Evolutionary conservation across 2,797 vertebrate species (phyloP), one percentile per base, ranked within the genome.

Genomic region (Poeciliopsis paucimaculata): DNA sequence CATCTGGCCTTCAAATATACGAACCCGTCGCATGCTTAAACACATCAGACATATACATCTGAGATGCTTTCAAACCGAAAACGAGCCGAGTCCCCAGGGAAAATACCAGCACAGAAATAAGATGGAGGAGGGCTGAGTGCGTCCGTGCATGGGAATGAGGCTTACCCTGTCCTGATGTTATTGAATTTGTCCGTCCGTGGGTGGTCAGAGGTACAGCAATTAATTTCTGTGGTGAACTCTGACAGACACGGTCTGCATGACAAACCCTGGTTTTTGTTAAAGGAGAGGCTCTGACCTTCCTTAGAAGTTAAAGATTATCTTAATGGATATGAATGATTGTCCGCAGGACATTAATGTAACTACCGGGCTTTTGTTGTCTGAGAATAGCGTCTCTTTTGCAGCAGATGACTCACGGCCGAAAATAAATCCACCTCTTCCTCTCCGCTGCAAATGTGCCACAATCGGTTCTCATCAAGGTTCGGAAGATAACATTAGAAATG

Each of bases 401-500:
- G 84, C 43, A 39, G 53, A 84, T 90, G 90, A 89, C 75, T 91
- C 89, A 91, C 36, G 34, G 76, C 79, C 82, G 77, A 47, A 77
- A 74, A 86, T 88, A 85, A 82, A 80, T 23, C 45, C 11, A 31
- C 71, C 64, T 76, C 86, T 71, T 79, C 79, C 73, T 62, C 68
- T 77, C 82, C 77, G 23, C 75, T 72, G 62, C 76, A 82, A 84
- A 84, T 79, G 81, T 84, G 77, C 84, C 85, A 80, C 76, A 77
- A 73, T 88, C 76, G 6, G 57, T 90, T 91, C 85, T 81, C 80
- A 91, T 89, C 88, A 88, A 80, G 66, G 77, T 66, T 57, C 51
- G 62, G 75, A 82, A 86, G 89, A 91, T 43, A 43, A 9, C 9
- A 10, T 90, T 91, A 86, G 82, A 87, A 88, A 84, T 76, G 51